Percentiles rank a stretch among this genome's conserved stretches.
Conservation (phyloP, 2,113 vertebrate genomes). For the Rhinopomastus cyanomelas region DNA sequence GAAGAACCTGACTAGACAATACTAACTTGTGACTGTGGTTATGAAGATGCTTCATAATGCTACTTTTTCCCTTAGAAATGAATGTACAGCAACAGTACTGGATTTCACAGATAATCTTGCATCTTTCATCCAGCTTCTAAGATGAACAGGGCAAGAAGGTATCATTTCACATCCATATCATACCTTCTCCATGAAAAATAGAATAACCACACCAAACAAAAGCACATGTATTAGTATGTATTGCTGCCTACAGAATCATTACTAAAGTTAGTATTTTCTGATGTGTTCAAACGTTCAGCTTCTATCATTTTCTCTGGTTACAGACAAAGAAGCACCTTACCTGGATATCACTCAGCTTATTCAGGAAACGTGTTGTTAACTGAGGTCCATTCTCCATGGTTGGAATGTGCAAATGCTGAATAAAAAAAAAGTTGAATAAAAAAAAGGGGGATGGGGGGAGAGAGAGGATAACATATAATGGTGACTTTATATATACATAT, state of each 20-base stretch:
- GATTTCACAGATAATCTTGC: not conserved
- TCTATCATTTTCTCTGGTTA: not conserved
- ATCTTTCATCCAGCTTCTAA: not conserved
- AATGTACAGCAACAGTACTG: not conserved
- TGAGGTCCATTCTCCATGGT: constrained; percentile 78
- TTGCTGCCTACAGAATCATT: not conserved
- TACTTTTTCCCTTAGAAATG: not conserved
- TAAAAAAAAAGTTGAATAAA: not conserved
- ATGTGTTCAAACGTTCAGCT: not conserved
- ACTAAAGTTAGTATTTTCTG: not conserved
- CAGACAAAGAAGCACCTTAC: constrained; percentile 60
- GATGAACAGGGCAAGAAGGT: not conserved
- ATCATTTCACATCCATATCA: not conserved
- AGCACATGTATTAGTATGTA: not conserved
- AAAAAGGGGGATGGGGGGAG: no score
- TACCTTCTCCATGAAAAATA: not conserved
- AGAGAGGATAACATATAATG: not conserved
- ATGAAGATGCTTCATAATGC: not conserved
- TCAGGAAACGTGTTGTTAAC: constrained; percentile 77
- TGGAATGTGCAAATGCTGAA: constrained; percentile 81
- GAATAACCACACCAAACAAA: not conserved
- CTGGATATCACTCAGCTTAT: constrained; percentile 82
- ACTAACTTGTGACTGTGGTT: not conserved
- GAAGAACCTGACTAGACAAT: not conserved
- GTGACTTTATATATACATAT: not conserved